Evolutionary conservation across 2,797 vertebrate species (phyloP), one percentile per base, ranked within the genome.

Genomic region (Nasua narica): DNA sequence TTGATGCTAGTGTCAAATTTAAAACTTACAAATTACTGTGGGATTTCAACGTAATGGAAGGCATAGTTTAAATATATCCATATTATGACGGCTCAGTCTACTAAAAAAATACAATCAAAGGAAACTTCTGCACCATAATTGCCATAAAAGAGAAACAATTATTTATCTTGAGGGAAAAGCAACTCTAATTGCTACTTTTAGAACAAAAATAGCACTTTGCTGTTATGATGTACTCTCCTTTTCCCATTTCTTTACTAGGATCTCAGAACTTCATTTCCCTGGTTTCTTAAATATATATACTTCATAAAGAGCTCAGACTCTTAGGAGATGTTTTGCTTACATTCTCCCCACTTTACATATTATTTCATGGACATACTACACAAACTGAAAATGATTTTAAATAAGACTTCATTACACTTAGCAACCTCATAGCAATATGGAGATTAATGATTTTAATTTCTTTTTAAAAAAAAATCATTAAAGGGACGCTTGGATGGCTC

Each of bases 371-470:
- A 70, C 78, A 78, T 62, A 60, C 21, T 67, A 74, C 23, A 62
- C 37, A 77, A 52, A 84, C 97, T 56, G 56, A 65, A 96, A 94
- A 95, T 85, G 3, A 92, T 84, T 96, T 97, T 62, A 96, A 97
- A 85, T 90, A 76, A 27, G n/a, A 23, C 27, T 79, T 92, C 40
- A 52, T 79, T 96, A 72, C 1, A 60, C 13, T 94, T 77, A 95
- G 79, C n/a, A 84, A 89, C 70, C 94, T 95, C 58, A 94, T 27
- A 94, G 79, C 54, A 88, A 72, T 82, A 93, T 65, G 65, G 67
- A 94, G 94, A 95, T 84, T 40, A 77, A 89, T 50, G 23, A 92
- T 89, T 97, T 92, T 91, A 81, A 92, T 69, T 93, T 65, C 1
- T 92, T 92, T 88, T 81, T 5, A 3, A 37, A 77, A 37, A 77